These are phyloP conservation scores for Bubalus kerabau DNA, from an alignment of 2,113 vertebrate species.

Conservation along the genomic window DNA sequence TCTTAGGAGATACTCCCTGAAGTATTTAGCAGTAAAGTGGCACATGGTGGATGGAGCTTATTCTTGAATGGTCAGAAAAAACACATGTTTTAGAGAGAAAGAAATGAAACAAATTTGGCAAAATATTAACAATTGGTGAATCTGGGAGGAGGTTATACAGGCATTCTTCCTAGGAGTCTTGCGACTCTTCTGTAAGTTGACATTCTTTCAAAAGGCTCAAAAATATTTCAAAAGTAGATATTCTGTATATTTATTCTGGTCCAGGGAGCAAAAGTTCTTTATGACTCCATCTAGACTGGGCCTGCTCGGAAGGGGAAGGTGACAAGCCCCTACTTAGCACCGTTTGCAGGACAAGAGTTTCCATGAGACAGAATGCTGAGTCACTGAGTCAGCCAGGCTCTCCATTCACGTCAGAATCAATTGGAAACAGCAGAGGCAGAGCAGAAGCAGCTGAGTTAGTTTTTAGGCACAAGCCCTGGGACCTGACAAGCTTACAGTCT, in stretches of 20 bases:
- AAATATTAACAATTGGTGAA: background rate
- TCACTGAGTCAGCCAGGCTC: too few relatives aligned
- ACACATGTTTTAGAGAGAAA: background rate
- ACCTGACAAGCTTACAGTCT: background rate
- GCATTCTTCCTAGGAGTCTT: background rate
- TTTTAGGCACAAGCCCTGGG: background rate
- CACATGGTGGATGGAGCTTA: background rate
- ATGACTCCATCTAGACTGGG: background rate
- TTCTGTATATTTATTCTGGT: background rate
- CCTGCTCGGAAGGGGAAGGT: background rate
- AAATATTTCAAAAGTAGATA: background rate
- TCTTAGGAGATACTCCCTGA: background rate
- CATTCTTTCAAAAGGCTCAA: background rate
- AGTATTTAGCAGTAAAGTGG: background rate
- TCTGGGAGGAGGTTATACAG: background rate
- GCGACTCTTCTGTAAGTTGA: background rate
- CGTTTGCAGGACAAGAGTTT: background rate
- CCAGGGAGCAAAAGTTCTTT: background rate
- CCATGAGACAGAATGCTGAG: background rate
- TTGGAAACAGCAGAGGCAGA: background rate
- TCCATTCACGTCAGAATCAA: background rate
- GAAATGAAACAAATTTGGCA: background rate
- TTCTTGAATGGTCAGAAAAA: background rate
- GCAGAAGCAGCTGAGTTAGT: background rate
- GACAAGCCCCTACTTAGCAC: background rate